Evolutionary conservation across 2,113 vertebrate genomes (phyloP).

Genomic region (Psilopsiagon aurifrons): DNA sequence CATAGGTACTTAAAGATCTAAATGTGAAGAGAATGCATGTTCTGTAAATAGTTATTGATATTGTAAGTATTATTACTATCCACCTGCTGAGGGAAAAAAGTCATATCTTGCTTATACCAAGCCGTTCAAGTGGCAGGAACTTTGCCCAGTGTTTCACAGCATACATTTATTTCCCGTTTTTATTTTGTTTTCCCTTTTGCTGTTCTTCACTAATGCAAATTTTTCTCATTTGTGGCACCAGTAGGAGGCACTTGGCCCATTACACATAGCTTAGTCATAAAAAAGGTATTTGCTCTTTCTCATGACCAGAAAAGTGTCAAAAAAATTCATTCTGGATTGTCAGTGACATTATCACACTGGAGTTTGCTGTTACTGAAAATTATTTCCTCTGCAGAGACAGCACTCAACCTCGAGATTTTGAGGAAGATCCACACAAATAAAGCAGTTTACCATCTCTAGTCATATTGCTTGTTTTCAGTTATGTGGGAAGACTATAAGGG

Average conservation of each 20-base stretch:
- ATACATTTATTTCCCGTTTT: conserved; percentile 5
- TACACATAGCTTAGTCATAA: conserved; percentile 50
- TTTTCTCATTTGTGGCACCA: conserved; percentile 50
- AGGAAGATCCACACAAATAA: conserved; percentile 26
- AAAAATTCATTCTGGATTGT: conserved; percentile 25
- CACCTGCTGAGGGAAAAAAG: not conserved
- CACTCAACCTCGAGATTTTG: conserved; percentile 10
- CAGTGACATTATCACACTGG: conserved; percentile 29
- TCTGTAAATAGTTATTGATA: conserved; percentile 31
- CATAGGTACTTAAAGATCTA: not conserved
- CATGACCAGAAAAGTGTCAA: conserved; percentile 1
- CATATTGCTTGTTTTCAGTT: conserved; percentile 18
- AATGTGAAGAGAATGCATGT: not conserved
- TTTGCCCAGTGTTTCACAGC: not conserved
- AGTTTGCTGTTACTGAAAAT: conserved; percentile 31
- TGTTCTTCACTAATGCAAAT: conserved; percentile 52
- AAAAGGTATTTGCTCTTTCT: conserved; percentile 52
- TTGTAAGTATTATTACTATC: not conserved
- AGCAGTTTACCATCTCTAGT: not conserved
- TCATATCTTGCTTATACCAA: not conserved
- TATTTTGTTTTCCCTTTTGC: conserved; percentile 24
- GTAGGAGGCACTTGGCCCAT: conserved; percentile 20
- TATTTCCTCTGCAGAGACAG: conserved; percentile 18
- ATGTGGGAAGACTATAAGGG: not conserved
- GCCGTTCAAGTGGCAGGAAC: not conserved